Percentiles rank a stretch among this genome's conserved stretches.
phyloP scores from a whole-genome alignment of 2,888 invertebrate species.

The Diadegma fenestrale region DNA sequence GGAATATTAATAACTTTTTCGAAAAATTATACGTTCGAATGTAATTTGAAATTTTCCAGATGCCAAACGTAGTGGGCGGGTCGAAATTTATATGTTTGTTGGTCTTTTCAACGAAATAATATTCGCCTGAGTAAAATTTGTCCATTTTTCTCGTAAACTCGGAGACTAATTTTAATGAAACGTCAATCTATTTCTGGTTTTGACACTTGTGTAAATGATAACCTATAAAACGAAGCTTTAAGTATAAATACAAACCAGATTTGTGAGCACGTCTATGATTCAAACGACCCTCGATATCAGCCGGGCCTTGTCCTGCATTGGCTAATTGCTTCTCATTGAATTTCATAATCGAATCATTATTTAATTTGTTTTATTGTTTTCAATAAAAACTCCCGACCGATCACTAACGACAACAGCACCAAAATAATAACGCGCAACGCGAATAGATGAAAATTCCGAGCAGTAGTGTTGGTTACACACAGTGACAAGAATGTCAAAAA shows the following conservation, averaged over 20 bases:
- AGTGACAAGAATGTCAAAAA: too few species aligned
- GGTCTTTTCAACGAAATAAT: background rate
- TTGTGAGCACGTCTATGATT: slow-evolving; percentile 87
- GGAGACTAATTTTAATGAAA: background rate
- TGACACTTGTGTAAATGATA: slow-evolving; percentile 28
- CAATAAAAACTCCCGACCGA: background rate
- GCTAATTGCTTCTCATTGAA: slow-evolving; percentile 90
- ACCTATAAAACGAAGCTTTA: slow-evolving; percentile 36
- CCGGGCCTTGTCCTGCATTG: slow-evolving; percentile 87
- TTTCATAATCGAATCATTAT: slow-evolving; percentile 87
- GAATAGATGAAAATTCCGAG: background rate
- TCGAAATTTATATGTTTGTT: background rate
- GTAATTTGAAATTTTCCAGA: background rate
- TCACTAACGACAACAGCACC: slow-evolving; percentile 6
- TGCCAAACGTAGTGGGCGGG: background rate
- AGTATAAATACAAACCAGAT: slow-evolving; percentile 78
- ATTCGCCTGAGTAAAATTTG: background rate
- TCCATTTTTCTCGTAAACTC: background rate
- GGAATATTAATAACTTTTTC: background rate
- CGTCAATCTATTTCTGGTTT: background rate
- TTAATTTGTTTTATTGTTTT: slow-evolving; percentile 10
- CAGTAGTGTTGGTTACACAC: too few species aligned
- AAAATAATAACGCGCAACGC: background rate
- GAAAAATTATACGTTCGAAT: background rate
- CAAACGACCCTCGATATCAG: slow-evolving; percentile 90